These are phyloP conservation scores for Zele albiditarsus DNA, from an alignment of 2,888 invertebrate species.

Conservation along the genomic window DNA sequence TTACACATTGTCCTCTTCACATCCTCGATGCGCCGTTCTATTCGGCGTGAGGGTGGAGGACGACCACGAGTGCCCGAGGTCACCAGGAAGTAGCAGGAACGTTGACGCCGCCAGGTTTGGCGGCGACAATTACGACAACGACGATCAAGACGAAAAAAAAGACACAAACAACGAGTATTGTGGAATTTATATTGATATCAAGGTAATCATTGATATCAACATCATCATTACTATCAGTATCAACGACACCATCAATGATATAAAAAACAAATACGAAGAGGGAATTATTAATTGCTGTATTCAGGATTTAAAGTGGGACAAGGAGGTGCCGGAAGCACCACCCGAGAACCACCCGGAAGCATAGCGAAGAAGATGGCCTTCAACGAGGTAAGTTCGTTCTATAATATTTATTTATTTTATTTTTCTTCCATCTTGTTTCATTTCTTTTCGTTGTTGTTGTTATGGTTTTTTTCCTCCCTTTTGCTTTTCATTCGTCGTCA, in stretches of 20 bases:
- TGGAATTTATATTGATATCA: conserved; percentile 8
- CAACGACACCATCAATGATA: conserved; percentile 42
- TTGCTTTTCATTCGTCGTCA: not conserved
- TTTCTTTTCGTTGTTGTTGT: not conserved
- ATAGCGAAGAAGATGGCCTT: conserved; percentile 79
- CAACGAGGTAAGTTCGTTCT: conserved; percentile 80
- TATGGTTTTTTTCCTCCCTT: not conserved
- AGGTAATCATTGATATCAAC: conserved; percentile 21
- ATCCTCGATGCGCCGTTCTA: conserved; percentile 50
- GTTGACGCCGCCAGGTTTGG: conserved; percentile 39
- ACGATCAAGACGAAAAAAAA: conserved; percentile 23
- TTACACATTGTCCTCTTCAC: conserved; percentile 30
- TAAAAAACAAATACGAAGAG: not conserved
- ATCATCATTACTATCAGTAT: conserved; percentile 23
- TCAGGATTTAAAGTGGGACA: conserved; percentile 65
- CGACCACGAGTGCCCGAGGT: conserved; percentile 36
- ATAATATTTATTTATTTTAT: not conserved
- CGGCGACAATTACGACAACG: conserved; percentile 31
- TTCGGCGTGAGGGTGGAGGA: conserved; percentile 41
- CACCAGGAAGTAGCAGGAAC: conserved; percentile 38
- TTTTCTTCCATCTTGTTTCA: conserved; percentile 12
- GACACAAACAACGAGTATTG: conserved; percentile 28
- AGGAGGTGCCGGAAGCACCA: conserved; percentile 67
- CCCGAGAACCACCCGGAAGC: conserved; percentile 65
- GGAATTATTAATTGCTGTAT: conserved; percentile 49